A percentile compares a stretch with the other conserved stretches of the same genome.
Conservation (phyloP, 2,113 vertebrate genomes). For the Nycticorax nycticorax region DNA sequence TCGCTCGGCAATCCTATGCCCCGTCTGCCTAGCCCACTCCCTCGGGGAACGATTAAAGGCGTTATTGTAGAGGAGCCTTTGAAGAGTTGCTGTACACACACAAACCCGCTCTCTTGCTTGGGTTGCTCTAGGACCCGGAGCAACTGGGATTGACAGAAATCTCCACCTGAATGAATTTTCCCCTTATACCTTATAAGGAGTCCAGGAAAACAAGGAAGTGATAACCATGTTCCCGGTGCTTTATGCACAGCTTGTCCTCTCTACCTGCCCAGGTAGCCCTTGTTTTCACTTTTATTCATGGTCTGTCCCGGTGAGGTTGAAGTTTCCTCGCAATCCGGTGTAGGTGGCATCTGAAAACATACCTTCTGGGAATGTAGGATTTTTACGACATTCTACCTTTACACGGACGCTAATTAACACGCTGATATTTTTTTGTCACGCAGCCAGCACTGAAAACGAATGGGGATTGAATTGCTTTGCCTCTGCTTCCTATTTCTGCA, state of each 20-base stretch:
- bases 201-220: slow-evolving; percentile 91
- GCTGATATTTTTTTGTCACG: slow-evolving; percentile 70
- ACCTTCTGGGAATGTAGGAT: slow-evolving; percentile 16
- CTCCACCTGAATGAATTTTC: slow-evolving; percentile 74
- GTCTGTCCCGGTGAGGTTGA: neutral
- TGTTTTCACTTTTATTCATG: slow-evolving; percentile 71
- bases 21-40: neutral
- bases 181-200: slow-evolving; percentile 84
- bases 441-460: slow-evolving; percentile 89
- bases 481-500: slow-evolving; percentile 86
- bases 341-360: slow-evolving; percentile 52
- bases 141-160: slow-evolving; percentile 51
- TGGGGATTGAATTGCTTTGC: slow-evolving; percentile 92
- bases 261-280: slow-evolving; percentile 80
- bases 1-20: neutral
- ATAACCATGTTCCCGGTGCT: slow-evolving; percentile 70
- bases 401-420: slow-evolving; percentile 61
- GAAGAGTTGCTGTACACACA: neutral
- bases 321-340: slow-evolving; percentile 54
- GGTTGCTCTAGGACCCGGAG: slow-evolving; percentile 64
- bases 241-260: slow-evolving; percentile 69
- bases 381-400: slow-evolving; percentile 49
- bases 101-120: neutral
- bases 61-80: neutral
- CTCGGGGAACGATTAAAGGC: neutral